phyloP scores from a whole-genome alignment of 1,140 invertebrate species.

The Amyelois transitella region DNA sequence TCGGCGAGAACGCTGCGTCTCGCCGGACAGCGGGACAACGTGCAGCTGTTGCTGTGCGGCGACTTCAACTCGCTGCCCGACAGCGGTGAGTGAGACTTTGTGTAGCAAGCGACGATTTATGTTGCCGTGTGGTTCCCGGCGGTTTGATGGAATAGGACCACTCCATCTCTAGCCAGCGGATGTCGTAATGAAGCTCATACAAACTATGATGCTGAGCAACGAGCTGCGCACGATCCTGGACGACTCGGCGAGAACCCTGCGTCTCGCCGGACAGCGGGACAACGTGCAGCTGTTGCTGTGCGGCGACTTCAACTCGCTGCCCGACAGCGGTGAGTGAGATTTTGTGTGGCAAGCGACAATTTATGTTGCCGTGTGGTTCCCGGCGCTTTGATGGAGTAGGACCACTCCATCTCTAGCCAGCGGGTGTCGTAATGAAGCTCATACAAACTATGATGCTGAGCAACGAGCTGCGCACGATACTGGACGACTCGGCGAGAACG shows the following conservation, averaged over 20 bases:
- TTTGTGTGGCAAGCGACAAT: too few species aligned
- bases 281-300: slow-evolving; percentile 95
- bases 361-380: too few species aligned
- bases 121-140: too few species aligned
- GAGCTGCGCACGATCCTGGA: slow-evolving; percentile 90
- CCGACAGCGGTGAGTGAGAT: slow-evolving; percentile 93
- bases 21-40: slow-evolving; percentile 82
- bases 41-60: slow-evolving; percentile 96
- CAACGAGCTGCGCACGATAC: slow-evolving; percentile 89
- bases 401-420: too few species aligned
- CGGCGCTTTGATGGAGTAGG: too few species aligned
- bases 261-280: slow-evolving; percentile 77
- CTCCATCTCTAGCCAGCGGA: too few species aligned
- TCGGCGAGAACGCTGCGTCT: slow-evolving; percentile 76
- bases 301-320: slow-evolving; percentile 99
- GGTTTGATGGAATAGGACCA: too few species aligned
- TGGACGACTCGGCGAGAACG: slow-evolving; percentile 84
- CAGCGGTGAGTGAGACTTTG: slow-evolving; percentile 89
- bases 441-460: slow-evolving; percentile 99
- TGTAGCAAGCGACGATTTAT: too few species aligned
- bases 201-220: slow-evolving; percentile 99
- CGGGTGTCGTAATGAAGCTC: too few species aligned
- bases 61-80: slow-evolving; percentile 99
- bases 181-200: slow-evolving; percentile 99
- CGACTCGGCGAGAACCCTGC: slow-evolving; percentile 80